A percentile compares a stretch with the other conserved stretches of the same genome.
phyloP scores from a whole-genome alignment of 35 echinoderm and acorn worm genomes.

The Amphiura filiformis region DNA sequence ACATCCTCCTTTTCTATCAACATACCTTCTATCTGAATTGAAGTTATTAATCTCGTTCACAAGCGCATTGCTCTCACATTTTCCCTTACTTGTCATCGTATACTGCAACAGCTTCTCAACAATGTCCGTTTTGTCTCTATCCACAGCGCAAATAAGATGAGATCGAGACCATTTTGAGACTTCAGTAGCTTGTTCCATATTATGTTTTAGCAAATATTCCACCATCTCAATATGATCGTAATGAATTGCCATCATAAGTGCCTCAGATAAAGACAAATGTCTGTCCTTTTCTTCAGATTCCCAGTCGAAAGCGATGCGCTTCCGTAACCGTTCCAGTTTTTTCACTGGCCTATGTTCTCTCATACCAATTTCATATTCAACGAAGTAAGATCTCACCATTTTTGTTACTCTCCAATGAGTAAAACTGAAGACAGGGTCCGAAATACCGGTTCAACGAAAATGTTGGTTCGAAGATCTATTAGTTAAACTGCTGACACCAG shows the following conservation, averaged over 20 bases:
- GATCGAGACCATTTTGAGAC: not conserved
- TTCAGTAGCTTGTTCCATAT: not conserved
- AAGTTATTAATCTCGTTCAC: too few relatives aligned
- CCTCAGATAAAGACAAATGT: not conserved
- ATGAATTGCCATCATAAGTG: not conserved
- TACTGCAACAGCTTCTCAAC: not conserved
- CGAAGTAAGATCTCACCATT: not conserved
- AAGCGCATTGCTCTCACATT: too few relatives aligned
- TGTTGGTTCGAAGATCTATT: not conserved
- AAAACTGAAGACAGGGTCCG: not conserved
- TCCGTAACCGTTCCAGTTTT: not conserved
- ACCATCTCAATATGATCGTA: not conserved
- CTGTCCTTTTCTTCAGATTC: not conserved
- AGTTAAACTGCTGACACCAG: not conserved
- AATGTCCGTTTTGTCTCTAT: not conserved
- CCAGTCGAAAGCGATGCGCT: not conserved
- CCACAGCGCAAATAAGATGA: not conserved
- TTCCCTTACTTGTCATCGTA: not conserved
- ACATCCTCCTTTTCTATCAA: constrained; percentile 3
- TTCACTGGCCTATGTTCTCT: not conserved
- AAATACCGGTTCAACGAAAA: not conserved
- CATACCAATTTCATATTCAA: not conserved
- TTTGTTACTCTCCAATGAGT: not conserved
- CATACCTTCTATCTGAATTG: not conserved
- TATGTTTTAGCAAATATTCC: not conserved